phyloP scores from a whole-genome alignment of 2,888 invertebrate genomes.

The Orthonevra nobilis region DNA sequence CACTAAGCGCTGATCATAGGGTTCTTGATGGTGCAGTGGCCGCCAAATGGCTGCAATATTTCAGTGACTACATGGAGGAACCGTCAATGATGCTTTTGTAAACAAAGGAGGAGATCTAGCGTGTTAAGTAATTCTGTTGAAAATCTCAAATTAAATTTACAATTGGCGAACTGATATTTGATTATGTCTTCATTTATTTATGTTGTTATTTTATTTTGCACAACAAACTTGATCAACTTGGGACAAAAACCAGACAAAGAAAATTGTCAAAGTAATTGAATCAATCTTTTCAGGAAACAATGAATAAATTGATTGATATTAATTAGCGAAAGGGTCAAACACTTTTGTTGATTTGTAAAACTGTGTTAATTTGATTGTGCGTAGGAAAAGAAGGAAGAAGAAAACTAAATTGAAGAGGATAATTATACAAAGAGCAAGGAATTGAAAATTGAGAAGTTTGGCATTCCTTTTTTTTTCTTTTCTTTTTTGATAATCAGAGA shows the following conservation, averaged over 20 bases:
- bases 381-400: no score
- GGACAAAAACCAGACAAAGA: constrained; percentile 6
- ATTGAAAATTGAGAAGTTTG: no score
- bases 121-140: constrained; percentile 62
- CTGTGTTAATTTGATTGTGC: no score
- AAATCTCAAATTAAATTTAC: constrained; percentile 29
- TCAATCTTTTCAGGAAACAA: no score
- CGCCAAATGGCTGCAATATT: constrained; percentile 95
- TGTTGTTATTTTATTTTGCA: constrained; percentile 45
- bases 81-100: constrained; percentile 97
- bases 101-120: constrained; percentile 71
- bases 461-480: no score
- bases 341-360: no score
- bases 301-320: constrained; percentile 54
- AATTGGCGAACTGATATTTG: constrained; percentile 53
- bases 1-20: constrained; percentile 97
- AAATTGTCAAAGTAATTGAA: constrained; percentile 31
- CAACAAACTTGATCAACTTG: constrained; percentile 13
- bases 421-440: no score
- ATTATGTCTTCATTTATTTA: constrained; percentile 17
- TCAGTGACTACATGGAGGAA: constrained; percentile 93
- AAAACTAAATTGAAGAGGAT: no score
- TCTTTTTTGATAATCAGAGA: no score
- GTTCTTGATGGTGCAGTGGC: constrained; percentile 99
- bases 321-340: no score